These are phyloP conservation scores for Trematomus bernacchii DNA, from an alignment of 2,797 vertebrate species.

Conservation along the genomic window DNA sequence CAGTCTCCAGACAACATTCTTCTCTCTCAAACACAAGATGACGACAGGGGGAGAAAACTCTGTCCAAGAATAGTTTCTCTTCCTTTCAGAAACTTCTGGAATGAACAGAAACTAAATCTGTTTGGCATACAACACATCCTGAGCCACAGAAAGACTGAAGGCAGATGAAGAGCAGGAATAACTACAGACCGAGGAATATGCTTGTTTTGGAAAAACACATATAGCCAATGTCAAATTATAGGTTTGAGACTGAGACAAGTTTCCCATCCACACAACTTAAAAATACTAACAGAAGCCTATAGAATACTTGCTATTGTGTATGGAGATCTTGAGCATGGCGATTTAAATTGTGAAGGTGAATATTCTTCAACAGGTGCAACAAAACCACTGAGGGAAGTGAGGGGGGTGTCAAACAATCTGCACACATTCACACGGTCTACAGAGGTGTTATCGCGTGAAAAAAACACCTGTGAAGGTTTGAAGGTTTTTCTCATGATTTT, in stretches of 20 bases:
- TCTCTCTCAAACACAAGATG: constrained; percentile 11
- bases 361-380: not conserved
- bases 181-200: not conserved
- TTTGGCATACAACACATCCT: constrained; percentile 28
- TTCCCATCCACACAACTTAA: not conserved
- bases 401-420: not conserved
- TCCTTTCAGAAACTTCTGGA: constrained; percentile 15
- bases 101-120: constrained; percentile 36
- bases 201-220: not conserved
- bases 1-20: not conserved
- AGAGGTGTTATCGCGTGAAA: not conserved
- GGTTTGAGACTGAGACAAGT: constrained; percentile 8
- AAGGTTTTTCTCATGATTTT: no score
- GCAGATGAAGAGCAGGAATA: not conserved
- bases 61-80: constrained; percentile 15
- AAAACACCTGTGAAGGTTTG: no score
- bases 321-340: not conserved
- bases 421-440: not conserved
- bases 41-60: constrained; percentile 8
- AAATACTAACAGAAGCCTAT: not conserved
- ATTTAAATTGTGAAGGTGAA: no score
- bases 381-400: not conserved
- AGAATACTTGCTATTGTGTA: not conserved
- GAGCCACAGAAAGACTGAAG: constrained; percentile 1
- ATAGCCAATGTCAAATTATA: constrained; percentile 7